Conservation (phyloP, 2,113 vertebrate species). For the Esox niger region DNA sequence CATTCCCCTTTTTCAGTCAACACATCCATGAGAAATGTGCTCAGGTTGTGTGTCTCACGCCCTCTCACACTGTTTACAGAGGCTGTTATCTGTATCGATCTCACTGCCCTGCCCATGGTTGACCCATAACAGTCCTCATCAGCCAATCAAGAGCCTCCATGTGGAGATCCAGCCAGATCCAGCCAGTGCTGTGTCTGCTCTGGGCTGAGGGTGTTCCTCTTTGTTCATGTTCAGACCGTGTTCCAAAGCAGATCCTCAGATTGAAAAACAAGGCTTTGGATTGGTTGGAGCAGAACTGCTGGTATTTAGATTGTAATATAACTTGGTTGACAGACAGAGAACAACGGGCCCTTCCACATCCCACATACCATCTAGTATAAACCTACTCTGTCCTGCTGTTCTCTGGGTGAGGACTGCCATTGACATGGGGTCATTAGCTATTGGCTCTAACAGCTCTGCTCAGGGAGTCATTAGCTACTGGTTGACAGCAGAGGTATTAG, state of each 20-base stretch:
- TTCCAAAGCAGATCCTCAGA: slow-evolving; percentile 17
- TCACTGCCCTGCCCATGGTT: not conserved
- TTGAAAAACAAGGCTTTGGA: slow-evolving; percentile 31
- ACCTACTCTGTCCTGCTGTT: too few species aligned
- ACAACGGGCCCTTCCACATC: slow-evolving; percentile 15
- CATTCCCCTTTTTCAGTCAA: not conserved
- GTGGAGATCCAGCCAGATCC: slow-evolving; percentile 15
- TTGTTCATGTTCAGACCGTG: slow-evolving; percentile 25
- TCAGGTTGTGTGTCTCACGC: not conserved
- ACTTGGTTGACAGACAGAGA: slow-evolving; percentile 28
- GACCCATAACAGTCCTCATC: not conserved
- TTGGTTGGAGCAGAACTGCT: slow-evolving; percentile 3
- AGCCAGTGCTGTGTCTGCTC: slow-evolving; percentile 13
- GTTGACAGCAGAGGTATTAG: not conserved
- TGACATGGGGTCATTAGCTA: not conserved
- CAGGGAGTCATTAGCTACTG: not conserved
- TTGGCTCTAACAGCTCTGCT: not conserved
- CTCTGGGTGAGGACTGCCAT: not conserved
- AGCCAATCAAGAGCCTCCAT: not conserved
- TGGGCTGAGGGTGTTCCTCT: slow-evolving; percentile 17
- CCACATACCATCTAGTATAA: slow-evolving; percentile 3
- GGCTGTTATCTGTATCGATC: not conserved
- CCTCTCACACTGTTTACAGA: not conserved
- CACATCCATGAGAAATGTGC: not conserved
- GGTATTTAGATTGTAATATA: slow-evolving; percentile 18